These are phyloP conservation scores for Bucorvus abyssinicus DNA, from an alignment of 2,797 vertebrate species.

Conservation along the genomic window DNA sequence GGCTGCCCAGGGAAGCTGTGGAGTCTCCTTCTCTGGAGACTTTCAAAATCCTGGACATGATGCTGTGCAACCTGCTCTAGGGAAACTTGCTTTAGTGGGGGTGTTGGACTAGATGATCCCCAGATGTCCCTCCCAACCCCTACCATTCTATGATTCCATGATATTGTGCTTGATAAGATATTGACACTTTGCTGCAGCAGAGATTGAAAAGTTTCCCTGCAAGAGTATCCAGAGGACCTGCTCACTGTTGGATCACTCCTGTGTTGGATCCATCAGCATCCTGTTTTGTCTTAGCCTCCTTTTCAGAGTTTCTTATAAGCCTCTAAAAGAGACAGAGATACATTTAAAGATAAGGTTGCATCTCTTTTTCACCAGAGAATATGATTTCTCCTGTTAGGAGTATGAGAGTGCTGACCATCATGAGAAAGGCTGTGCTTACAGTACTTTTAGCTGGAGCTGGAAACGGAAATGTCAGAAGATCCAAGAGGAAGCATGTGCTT, in stretches of 20 bases:
- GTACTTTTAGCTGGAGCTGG: neutral
- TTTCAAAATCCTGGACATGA: too few relatives aligned
- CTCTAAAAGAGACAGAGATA: neutral
- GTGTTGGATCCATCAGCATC: neutral
- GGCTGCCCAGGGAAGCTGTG: too few relatives aligned
- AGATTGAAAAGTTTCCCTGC: neutral
- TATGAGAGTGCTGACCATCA: neutral
- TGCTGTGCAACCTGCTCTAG: too few relatives aligned
- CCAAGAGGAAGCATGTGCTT: neutral
- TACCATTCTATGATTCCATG: neutral
- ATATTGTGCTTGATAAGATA: neutral
- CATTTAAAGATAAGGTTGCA: neutral
- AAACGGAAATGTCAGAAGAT: conserved; percentile 1
- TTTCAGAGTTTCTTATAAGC: neutral
- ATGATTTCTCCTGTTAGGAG: neutral
- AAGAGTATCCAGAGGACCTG: neutral
- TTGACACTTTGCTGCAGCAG: neutral
- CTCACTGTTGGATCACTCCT: neutral
- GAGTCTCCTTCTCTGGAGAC: too few relatives aligned
- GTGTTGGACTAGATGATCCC: too few relatives aligned
- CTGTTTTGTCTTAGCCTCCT: neutral
- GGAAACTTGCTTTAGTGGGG: too few relatives aligned
- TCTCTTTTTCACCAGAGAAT: neutral
- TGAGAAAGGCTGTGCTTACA: neutral
- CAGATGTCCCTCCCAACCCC: too few relatives aligned